Percentiles rank a stretch among this genome's conserved stretches.
phyloP scores from a whole-genome alignment of 2,113 vertebrate species.

The Stigmatopora nigra region DNA sequence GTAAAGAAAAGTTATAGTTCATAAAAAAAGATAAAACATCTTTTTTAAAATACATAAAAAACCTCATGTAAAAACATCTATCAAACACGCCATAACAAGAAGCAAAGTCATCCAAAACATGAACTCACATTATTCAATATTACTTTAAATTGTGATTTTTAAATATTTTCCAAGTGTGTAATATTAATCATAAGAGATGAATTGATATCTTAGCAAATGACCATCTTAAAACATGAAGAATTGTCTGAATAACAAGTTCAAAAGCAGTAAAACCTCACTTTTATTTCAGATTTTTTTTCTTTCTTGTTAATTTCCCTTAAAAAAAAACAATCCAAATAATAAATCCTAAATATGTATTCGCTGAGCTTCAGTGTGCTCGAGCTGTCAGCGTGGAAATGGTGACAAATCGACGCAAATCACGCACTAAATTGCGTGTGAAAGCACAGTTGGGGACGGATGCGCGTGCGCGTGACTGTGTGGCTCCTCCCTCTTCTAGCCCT shows the following conservation, averaged over 20 bases:
- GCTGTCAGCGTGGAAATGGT: slow-evolving; percentile 31
- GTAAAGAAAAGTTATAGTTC: too few relatives aligned
- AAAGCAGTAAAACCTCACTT: neutral
- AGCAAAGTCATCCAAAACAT: too few relatives aligned
- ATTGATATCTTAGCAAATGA: neutral
- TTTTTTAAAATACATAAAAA: too few relatives aligned
- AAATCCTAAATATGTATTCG: neutral
- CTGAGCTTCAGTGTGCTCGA: slow-evolving; percentile 4
- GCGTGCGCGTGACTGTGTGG: neutral
- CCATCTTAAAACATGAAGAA: neutral
- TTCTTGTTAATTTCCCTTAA: too few relatives aligned
- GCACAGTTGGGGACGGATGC: slow-evolving; percentile 29
- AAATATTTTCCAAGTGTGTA: neutral
- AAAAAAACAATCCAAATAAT: neutral
- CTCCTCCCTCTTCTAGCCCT: slow-evolving; percentile 17
- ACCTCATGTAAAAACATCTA: too few relatives aligned
- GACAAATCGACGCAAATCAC: slow-evolving; percentile 48
- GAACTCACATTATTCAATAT: neutral
- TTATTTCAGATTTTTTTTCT: too few relatives aligned
- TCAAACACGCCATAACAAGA: too few relatives aligned
- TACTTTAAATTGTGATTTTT: too few relatives aligned
- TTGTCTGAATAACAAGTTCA: neutral
- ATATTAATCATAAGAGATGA: neutral
- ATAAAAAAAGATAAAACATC: too few relatives aligned
- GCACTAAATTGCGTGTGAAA: slow-evolving; percentile 51